Conservation (phyloP, 1,140 invertebrate species). For the Philotrypesis tridentata region DNA sequence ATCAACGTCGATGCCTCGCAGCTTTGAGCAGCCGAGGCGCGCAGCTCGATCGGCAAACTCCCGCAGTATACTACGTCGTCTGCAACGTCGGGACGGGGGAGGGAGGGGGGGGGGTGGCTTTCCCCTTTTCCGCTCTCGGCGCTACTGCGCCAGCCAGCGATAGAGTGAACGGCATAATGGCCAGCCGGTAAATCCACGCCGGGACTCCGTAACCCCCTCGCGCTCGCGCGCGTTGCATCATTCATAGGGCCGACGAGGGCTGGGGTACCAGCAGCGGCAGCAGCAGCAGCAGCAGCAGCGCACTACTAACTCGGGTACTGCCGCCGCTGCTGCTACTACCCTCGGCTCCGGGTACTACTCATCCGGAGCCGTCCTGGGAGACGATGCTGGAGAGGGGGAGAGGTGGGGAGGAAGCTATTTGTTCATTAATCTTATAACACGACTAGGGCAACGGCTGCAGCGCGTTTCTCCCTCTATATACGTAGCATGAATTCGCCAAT, state of each 20-base stretch:
- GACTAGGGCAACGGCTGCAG: slow-evolving; percentile 28
- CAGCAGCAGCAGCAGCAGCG: too few species aligned
- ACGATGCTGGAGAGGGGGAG: slow-evolving; percentile 15
- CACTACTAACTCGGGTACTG: too few species aligned
- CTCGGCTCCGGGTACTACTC: background rate
- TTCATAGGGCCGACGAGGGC: background rate
- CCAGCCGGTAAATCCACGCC: background rate
- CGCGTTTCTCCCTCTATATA: background rate
- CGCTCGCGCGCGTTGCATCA: slow-evolving; percentile 15
- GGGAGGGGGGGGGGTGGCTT: too few species aligned
- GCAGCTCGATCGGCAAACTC: slow-evolving; percentile 7
- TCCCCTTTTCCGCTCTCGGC: background rate
- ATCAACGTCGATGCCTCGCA: slow-evolving; percentile 16
- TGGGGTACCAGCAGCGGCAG: too few species aligned
- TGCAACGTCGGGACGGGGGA: background rate
- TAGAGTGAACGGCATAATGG: background rate
- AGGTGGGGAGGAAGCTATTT: slow-evolving; percentile 45
- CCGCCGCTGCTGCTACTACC: background rate
- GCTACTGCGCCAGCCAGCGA: too few species aligned
- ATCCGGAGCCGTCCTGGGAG: background rate
- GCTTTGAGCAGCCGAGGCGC: background rate
- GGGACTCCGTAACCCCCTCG: background rate
- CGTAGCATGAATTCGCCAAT: background rate
- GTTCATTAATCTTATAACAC: slow-evolving; percentile 57
- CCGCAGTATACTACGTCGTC: background rate